A percentile compares a stretch with the other conserved stretches of the same genome.
These are phyloP conservation scores for Ephydatia muelleri DNA, from an alignment of 37 sponge, comb jelly and placozoan species.

Conservation along the genomic window DNA sequence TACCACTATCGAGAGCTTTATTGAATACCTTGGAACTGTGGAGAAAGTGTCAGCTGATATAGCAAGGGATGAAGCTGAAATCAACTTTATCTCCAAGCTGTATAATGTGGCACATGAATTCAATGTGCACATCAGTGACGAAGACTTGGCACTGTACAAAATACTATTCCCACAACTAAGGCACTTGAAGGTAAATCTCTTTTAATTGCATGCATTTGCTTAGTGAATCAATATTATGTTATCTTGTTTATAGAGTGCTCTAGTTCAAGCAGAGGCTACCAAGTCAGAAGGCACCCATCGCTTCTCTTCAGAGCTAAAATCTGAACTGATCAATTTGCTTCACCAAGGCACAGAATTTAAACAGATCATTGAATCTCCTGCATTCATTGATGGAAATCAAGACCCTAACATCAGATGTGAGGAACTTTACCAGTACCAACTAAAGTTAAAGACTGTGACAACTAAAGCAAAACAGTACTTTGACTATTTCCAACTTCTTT, in stretches of 20 bases:
- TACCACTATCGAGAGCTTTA: constrained; percentile 44
- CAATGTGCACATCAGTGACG: constrained; percentile 39
- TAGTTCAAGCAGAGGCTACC: constrained; percentile 38
- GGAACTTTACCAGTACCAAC: not conserved
- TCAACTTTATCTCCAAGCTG: constrained; percentile 42
- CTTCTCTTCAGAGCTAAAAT: constrained; percentile 23
- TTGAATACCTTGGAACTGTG: constrained; percentile 40
- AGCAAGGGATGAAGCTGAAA: constrained; percentile 37
- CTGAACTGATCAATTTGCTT: constrained; percentile 6
- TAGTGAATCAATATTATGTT: not conserved
- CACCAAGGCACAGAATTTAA: constrained; percentile 29
- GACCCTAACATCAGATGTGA: not conserved
- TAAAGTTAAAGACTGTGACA: not conserved
- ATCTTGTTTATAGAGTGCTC: constrained; percentile 11
- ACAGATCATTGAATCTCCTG: constrained; percentile 16
- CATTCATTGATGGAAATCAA: not conserved
- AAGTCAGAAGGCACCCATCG: constrained; percentile 25
- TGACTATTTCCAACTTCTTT: constrained; percentile 17
- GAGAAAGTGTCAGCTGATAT: constrained; percentile 29
- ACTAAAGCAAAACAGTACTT: constrained; percentile 12
- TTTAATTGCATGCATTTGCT: not conserved
- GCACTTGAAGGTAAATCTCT: constrained; percentile 49
- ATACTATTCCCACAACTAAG: constrained; percentile 55
- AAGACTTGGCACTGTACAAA: constrained; percentile 59
- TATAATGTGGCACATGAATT: constrained; percentile 67